A percentile compares a stretch with the other conserved stretches of the same genome.
phyloP scores from a whole-genome alignment of 1,140 invertebrate species.

The Temnothorax curvispinosus region DNA sequence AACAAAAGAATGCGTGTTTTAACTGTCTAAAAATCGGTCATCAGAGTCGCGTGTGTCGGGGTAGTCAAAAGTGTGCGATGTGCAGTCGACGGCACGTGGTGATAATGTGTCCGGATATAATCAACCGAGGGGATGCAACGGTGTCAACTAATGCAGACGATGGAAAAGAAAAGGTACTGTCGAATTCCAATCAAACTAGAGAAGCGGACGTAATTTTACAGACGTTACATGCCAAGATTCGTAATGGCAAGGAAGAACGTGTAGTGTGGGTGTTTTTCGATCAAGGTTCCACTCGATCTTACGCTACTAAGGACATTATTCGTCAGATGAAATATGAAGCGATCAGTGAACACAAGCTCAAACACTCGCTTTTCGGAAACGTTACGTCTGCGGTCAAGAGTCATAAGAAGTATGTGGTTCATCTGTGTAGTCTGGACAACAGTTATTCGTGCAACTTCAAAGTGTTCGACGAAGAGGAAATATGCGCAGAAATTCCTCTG shows the following conservation, averaged over 20 bases:
- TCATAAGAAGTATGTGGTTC: background rate
- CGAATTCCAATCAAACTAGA: background rate
- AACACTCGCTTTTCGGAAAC: background rate
- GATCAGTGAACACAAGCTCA: background rate
- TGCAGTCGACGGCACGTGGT: background rate
- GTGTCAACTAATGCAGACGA: background rate
- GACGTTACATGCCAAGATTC: background rate
- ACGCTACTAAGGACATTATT: background rate
- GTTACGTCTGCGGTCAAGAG: background rate
- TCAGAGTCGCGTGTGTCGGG: background rate
- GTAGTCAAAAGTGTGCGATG: background rate
- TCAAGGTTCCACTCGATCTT: background rate
- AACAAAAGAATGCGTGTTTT: background rate
- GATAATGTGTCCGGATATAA: background rate
- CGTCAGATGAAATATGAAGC: background rate
- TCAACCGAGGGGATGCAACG: background rate
- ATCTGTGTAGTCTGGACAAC: background rate
- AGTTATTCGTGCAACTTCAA: background rate
- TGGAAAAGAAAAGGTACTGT: background rate
- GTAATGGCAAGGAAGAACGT: background rate
- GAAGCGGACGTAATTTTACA: background rate
- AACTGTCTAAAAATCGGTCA: background rate
- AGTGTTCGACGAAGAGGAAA: background rate
- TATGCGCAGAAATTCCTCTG: background rate
- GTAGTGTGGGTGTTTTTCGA: background rate